Evolutionary conservation across 2,113 vertebrate species (phyloP).

Genomic region (Galeopterus variegatus): DNA sequence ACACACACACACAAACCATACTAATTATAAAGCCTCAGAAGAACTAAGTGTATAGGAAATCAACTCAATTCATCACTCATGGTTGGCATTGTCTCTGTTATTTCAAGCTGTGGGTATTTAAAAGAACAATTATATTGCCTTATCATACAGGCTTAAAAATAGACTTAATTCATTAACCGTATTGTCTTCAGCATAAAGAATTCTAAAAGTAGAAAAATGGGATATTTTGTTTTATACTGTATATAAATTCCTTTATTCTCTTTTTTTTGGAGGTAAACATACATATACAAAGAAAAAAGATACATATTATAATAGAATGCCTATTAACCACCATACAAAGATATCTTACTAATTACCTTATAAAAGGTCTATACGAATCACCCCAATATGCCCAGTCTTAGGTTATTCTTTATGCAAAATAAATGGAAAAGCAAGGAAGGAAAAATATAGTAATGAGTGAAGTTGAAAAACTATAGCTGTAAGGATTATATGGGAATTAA

Average conservation of each 20-base stretch:
- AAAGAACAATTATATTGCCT: background rate
- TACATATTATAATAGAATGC: background rate
- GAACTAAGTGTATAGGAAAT: background rate
- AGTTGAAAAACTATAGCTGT: background rate
- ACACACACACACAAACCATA: background rate
- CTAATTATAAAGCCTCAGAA: background rate
- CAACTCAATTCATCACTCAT: background rate
- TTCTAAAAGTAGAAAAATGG: background rate
- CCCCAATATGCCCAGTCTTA: background rate
- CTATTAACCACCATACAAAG: background rate
- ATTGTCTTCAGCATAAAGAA: slow-evolving; percentile 15
- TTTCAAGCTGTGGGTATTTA: background rate
- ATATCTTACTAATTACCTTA: background rate
- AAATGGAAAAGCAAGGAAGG: background rate
- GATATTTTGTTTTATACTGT: background rate
- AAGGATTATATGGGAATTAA: background rate
- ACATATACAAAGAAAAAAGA: background rate
- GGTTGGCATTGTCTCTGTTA: background rate
- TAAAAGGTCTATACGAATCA: background rate
- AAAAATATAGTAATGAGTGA: background rate
- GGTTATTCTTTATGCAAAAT: background rate
- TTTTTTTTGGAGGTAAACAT: background rate
- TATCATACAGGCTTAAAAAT: background rate
- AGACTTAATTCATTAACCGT: background rate
- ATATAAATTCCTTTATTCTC: background rate